Conservation (phyloP, 2,888 invertebrate genomes). For the Pammene fasciana region DNA sequence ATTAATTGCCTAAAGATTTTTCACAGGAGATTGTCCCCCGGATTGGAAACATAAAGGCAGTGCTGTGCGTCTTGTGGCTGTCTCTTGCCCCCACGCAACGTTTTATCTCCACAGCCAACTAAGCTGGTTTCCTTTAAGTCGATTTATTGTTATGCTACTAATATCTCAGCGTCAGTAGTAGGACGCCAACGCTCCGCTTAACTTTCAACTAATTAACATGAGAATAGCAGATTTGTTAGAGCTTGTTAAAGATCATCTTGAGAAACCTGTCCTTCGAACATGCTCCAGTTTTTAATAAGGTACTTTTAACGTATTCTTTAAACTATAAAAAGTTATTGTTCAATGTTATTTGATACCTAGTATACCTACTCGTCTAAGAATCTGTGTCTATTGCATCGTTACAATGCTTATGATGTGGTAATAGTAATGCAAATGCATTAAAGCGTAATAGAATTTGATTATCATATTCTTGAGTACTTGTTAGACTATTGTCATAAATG, state of each 20-base stretch:
- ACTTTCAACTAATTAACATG: slow-evolving; percentile 74
- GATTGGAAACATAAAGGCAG: slow-evolving; percentile 72
- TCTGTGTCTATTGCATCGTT: not conserved
- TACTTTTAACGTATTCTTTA: slow-evolving; percentile 9
- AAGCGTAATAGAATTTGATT: not conserved
- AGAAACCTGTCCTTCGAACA: slow-evolving; percentile 30
- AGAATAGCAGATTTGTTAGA: slow-evolving; percentile 54
- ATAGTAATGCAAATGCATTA: slow-evolving; percentile 2
- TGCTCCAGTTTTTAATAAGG: slow-evolving; percentile 26
- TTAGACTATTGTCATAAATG: not conserved
- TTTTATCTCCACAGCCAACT: slow-evolving; percentile 75
- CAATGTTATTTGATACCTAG: not conserved
- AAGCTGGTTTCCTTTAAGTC: slow-evolving; percentile 74
- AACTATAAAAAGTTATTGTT: not conserved
- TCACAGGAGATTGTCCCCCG: slow-evolving; percentile 52
- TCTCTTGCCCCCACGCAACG: slow-evolving; percentile 72
- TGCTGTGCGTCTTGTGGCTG: slow-evolving; percentile 65
- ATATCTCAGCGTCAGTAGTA: slow-evolving; percentile 65
- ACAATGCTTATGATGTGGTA: slow-evolving; percentile 7
- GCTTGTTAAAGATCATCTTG: slow-evolving; percentile 42
- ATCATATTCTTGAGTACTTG: slow-evolving; percentile 15
- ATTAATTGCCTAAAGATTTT: slow-evolving; percentile 39
- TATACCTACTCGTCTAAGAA: not conserved
- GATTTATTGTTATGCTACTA: slow-evolving; percentile 79
- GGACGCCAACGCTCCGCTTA: slow-evolving; percentile 63